Conservation (phyloP, 1,140 invertebrate species). For the Sinonovacula constricta region DNA sequence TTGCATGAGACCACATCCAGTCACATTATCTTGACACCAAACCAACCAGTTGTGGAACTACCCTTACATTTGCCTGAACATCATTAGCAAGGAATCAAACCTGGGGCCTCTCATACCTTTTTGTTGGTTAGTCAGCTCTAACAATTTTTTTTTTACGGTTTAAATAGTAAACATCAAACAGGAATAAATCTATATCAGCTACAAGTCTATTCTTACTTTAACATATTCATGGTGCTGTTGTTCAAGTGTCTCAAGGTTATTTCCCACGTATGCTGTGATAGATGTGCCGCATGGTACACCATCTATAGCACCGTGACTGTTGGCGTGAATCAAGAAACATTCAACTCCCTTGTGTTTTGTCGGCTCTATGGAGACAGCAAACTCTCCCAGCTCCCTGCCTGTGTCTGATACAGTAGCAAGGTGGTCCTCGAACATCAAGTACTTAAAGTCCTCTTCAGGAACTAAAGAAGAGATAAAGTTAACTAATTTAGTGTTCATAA, state of each 20-base stretch:
- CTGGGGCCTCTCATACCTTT: no score
- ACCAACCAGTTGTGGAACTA: no score
- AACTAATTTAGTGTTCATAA: background rate
- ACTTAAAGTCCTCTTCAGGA: slow-evolving; percentile 74
- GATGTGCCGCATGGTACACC: slow-evolving; percentile 78
- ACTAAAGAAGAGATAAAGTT: slow-evolving; percentile 52
- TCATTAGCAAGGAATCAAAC: no score
- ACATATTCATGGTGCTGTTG: slow-evolving; percentile 79
- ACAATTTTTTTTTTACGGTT: no score
- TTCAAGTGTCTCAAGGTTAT: slow-evolving; percentile 76
- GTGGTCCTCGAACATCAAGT: slow-evolving; percentile 76
- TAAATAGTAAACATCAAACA: no score
- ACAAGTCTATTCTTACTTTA: slow-evolving; percentile 70
- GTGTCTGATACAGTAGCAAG: slow-evolving; percentile 76
- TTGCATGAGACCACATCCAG: no score
- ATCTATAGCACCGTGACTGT: slow-evolving; percentile 78
- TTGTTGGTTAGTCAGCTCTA: no score
- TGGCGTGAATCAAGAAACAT: slow-evolving; percentile 77
- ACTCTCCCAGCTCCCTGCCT: slow-evolving; percentile 77
- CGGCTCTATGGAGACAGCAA: slow-evolving; percentile 73
- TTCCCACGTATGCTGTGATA: slow-evolving; percentile 75
- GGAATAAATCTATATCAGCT: no score
- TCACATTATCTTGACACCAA: no score
- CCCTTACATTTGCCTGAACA: no score
- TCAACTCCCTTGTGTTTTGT: slow-evolving; percentile 68